These are phyloP conservation scores for Cuniculus paca DNA, from an alignment of 2,797 vertebrate genomes.

Conservation along the genomic window DNA sequence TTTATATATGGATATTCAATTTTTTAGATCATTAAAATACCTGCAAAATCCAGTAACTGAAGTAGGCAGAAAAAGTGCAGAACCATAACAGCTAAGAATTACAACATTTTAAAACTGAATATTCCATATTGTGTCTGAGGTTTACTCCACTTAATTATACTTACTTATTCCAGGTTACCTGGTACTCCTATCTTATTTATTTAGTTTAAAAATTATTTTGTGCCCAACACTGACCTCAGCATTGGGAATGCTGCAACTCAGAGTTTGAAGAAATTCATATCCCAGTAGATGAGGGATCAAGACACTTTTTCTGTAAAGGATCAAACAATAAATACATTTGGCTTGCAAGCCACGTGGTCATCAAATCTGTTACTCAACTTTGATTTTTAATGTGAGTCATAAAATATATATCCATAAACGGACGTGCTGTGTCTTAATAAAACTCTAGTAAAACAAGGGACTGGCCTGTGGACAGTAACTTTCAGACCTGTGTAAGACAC, in stretches of 20 bases:
- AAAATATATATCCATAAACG: background rate
- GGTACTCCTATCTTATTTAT: background rate
- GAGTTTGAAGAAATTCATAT: background rate
- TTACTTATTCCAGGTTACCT: background rate
- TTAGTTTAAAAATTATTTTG: slow-evolving; percentile 38
- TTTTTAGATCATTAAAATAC: slow-evolving; percentile 7
- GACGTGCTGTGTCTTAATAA: background rate
- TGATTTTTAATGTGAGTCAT: background rate
- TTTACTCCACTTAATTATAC: background rate
- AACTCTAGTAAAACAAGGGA: background rate
- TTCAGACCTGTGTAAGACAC: background rate
- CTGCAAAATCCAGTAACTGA: background rate
- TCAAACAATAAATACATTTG: background rate
- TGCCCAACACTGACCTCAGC: background rate
- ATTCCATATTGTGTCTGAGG: background rate
- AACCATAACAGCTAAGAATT: background rate
- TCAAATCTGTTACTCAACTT: background rate
- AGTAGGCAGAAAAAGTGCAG: background rate
- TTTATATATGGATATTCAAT: background rate
- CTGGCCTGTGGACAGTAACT: background rate
- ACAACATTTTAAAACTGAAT: background rate
- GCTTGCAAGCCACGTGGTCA: too few relatives aligned
- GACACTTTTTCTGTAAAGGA: background rate
- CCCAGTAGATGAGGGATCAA: background rate
- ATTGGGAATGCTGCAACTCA: background rate